Evolutionary conservation across 1,140 invertebrate genomes (phyloP).

Genomic region (Trichonephila clavata): DNA sequence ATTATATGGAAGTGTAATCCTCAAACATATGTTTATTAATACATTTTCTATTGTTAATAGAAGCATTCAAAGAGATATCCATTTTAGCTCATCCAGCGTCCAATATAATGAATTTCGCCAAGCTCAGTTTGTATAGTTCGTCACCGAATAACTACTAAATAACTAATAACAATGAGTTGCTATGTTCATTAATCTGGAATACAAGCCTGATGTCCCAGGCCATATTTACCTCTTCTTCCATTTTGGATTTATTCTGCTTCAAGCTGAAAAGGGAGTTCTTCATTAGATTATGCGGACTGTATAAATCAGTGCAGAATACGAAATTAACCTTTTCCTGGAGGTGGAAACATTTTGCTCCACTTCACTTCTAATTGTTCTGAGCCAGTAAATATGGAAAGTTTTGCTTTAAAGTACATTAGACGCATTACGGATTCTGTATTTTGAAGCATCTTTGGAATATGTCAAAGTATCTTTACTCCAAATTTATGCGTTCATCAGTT

Average conservation of each 20-base stretch:
- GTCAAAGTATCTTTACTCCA: background rate
- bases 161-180: background rate
- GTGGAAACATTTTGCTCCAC: background rate
- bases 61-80: no score
- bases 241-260: constrained; percentile 12
- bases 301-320: constrained; percentile 42
- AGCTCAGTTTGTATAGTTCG: no score
- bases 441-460: background rate
- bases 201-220: background rate
- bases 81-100: no score
- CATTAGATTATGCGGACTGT: constrained; percentile 14
- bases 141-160: background rate
- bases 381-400: constrained; percentile 4
- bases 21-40: no score
- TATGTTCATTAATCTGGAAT: background rate
- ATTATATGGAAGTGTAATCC: no score
- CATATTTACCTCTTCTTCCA: background rate
- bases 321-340: constrained; percentile 2
- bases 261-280: background rate
- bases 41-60: no score
- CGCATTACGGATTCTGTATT: background rate
- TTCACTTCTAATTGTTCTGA: background rate
- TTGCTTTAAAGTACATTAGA: background rate
- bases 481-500: no score
- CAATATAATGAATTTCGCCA: no score